A percentile compares a stretch with the other conserved stretches of the same genome.
phyloP scores from a whole-genome alignment of 1,140 invertebrate species.

The Heterodera schachtii region DNA sequence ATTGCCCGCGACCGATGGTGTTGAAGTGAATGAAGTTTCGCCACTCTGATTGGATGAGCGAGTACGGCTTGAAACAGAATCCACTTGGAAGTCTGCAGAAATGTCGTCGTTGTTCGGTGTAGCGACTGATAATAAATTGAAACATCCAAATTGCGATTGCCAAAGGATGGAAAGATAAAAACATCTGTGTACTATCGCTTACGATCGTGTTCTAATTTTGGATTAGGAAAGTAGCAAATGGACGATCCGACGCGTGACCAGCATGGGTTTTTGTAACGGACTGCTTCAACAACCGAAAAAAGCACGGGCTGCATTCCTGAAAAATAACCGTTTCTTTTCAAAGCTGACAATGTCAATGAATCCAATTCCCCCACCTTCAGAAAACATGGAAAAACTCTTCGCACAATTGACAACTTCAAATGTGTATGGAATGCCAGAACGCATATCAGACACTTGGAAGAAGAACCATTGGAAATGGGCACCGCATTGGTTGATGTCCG shows the following conservation, averaged over 20 bases:
- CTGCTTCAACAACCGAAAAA: constrained; percentile 78
- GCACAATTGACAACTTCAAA: constrained; percentile 91
- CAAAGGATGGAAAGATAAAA: too few species aligned
- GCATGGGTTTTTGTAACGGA: constrained; percentile 71
- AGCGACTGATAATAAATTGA: too few species aligned
- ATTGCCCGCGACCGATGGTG: neutral
- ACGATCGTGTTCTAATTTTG: constrained; percentile 16
- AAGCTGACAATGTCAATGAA: neutral
- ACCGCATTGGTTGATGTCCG: constrained; percentile 79
- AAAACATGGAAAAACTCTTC: constrained; percentile 85
- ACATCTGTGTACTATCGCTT: neutral
- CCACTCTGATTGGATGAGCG: too few species aligned
- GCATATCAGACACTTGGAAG: constrained; percentile 82
- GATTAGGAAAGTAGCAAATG: constrained; percentile 78
- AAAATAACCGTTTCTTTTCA: constrained; percentile 32
- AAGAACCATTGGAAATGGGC: constrained; percentile 88
- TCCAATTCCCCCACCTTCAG: constrained; percentile 72
- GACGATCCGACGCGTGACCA: constrained; percentile 78
- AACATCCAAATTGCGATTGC: too few species aligned
- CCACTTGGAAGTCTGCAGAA: too few species aligned
- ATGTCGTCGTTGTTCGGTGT: too few species aligned
- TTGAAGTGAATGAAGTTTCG: neutral
- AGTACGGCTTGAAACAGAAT: too few species aligned
- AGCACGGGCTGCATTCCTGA: constrained; percentile 85
- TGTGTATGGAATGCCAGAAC: constrained; percentile 74